Evolutionary conservation across 2,113 vertebrate genomes (phyloP), one percentile per base, ranked within the genome.

Genomic region (Pheucticus melanocephalus): DNA sequence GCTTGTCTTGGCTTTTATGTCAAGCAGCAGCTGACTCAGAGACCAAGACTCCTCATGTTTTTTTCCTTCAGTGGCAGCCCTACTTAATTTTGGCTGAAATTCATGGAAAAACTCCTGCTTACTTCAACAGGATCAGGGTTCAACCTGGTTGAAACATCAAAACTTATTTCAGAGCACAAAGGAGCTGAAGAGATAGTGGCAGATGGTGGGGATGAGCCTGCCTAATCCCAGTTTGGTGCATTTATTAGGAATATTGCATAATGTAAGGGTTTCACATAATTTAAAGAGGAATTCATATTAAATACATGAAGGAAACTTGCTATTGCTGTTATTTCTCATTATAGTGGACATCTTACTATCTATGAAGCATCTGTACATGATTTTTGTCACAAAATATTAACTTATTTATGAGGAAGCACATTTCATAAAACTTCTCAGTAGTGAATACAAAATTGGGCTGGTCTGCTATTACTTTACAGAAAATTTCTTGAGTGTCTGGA

Each of bases 101-200:
- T 0, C 0, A 9, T 59, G 35, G 11, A 28, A 82, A 79, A 82
- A 9, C 3, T 51, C 25, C 15, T 0, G 0, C 21, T 66, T 37
- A 63, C 24, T 80, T 81, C 14, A 56, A 40, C 2, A 3, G 9
- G 35, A 60, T 72, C 44, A 72, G 13, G 10, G 39, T 57, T 90
- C 25, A 35, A 57, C 17, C n/a, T 45, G 23, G 13, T 33, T 88
- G 54, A 90, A 93, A 66, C 20, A 66, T 33, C 39, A 27, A 86
- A 78, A 73, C 12, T 82, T 83, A 42, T 53, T 76, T 88, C 54
- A 61, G 37, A 77, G 44, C 40, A 82, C 31, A 56, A 54, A 68
- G 31, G 7, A 64, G 20, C 16, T 57, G 44, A 82, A 94, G 54
- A 85, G 3, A 20, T 64, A 39, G 44, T 0, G 1, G 33, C 33